These are phyloP conservation scores for Delia radicum DNA, from an alignment of 1,140 invertebrate genomes.

Conservation along the genomic window DNA sequence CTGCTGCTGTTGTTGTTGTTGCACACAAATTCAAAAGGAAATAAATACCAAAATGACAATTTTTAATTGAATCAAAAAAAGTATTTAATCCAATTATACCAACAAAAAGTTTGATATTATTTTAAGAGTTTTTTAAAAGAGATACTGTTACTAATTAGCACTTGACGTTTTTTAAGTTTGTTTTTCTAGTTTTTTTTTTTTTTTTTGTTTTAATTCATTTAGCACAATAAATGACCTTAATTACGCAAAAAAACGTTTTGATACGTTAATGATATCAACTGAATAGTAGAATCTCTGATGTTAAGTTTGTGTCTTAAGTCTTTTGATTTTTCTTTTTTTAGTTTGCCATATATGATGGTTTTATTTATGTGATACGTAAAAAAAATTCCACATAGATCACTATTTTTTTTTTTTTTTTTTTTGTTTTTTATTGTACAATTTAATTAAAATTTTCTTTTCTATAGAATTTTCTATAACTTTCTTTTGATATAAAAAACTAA, in stretches of 20 bases:
- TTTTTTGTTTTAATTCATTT: not conserved
- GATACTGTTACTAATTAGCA: slow-evolving; percentile 11
- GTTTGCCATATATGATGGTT: too few relatives aligned
- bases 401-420: too few relatives aligned
- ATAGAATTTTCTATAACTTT: too few relatives aligned
- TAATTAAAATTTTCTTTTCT: slow-evolving; percentile 3
- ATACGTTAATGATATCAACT: too few relatives aligned
- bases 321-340: slow-evolving; percentile 32
- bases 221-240: too few relatives aligned
- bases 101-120: not conserved
- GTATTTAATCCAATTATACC: slow-evolving; percentile 7
- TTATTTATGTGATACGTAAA: too few relatives aligned
- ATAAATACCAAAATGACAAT: slow-evolving; percentile 13
- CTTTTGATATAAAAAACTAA: not conserved
- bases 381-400: too few relatives aligned
- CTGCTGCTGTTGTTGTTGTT: not conserved
- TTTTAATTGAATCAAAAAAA: too few relatives aligned
- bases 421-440: slow-evolving; percentile 36
- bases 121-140: not conserved
- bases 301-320: slow-evolving; percentile 20
- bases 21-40: not conserved
- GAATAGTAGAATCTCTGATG: not conserved
- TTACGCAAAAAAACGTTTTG: too few relatives aligned
- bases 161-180: not conserved
- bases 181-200: not conserved